These are phyloP conservation scores for Vanessa cardui DNA, from an alignment of 2,888 invertebrate species.

Conservation along the genomic window DNA sequence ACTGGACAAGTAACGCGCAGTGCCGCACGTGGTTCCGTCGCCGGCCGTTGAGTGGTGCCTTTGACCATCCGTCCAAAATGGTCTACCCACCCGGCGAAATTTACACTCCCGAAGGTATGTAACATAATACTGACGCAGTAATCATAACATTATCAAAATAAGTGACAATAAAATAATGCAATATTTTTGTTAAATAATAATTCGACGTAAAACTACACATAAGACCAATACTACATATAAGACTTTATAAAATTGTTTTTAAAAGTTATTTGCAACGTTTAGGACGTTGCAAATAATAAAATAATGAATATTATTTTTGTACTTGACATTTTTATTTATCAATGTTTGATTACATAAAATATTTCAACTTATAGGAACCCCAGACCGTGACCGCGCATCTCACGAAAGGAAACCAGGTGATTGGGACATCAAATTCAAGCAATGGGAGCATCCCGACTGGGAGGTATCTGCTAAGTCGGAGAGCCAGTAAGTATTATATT, in stretches of 20 bases:
- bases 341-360: too few species aligned
- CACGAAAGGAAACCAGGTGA: constrained; percentile 77
- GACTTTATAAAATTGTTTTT: too few species aligned
- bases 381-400: constrained; percentile 79
- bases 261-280: too few species aligned
- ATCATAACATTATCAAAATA: too few species aligned
- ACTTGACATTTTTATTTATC: too few species aligned
- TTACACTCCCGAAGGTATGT: constrained; percentile 88
- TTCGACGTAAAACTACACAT: too few species aligned
- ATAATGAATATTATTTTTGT: too few species aligned
- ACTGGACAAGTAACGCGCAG: constrained; percentile 95
- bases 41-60: constrained; percentile 91
- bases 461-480: constrained; percentile 92
- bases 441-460: constrained; percentile 91
- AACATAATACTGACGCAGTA: too few species aligned
- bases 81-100: constrained; percentile 93
- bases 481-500: constrained; percentile 90
- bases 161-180: not conserved
- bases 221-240: too few species aligned
- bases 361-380: constrained; percentile 68
- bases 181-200: not conserved
- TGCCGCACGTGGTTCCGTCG: constrained; percentile 94
- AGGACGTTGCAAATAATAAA: too few species aligned
- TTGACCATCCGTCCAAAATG: constrained; percentile 96
- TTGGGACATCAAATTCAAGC: constrained; percentile 88